phyloP scores from a whole-genome alignment of 2,113 vertebrate genomes.

The Cyanocitta stelleri region DNA sequence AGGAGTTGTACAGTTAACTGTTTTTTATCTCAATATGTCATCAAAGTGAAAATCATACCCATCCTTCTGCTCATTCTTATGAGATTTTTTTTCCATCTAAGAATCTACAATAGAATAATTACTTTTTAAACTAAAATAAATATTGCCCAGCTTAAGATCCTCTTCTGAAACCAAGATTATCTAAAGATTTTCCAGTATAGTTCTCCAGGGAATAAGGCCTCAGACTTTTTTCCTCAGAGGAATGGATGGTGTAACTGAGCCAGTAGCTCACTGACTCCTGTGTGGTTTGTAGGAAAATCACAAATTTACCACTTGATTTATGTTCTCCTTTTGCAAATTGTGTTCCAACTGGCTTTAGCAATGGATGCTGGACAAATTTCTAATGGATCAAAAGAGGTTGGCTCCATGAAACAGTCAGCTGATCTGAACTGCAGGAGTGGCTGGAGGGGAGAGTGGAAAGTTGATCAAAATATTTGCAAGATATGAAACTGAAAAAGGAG shows the following conservation, averaged over 20 bases:
- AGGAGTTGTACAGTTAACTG: neutral
- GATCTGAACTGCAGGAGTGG: neutral
- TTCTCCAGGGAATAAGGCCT: neutral
- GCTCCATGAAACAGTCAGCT: neutral
- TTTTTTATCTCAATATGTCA: conserved; percentile 31
- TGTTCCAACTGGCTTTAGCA: neutral
- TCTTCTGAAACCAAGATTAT: neutral
- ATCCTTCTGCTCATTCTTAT: neutral
- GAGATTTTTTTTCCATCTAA: neutral
- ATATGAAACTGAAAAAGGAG: neutral
- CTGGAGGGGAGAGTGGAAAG: neutral
- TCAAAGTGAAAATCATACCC: neutral
- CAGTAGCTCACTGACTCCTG: neutral
- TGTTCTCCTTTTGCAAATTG: neutral
- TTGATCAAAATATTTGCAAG: neutral
- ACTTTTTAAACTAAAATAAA: conserved; percentile 15
- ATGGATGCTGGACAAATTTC: neutral
- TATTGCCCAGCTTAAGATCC: neutral
- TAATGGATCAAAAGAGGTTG: neutral
- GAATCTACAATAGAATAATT: conserved; percentile 50
- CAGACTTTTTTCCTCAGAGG: neutral
- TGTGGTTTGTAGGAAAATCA: neutral
- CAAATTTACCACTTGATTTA: neutral
- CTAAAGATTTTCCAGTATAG: neutral
- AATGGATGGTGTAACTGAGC: neutral